phyloP scores from a whole-genome alignment of 2,113 vertebrate genomes.

The Polyodon spathula region DNA sequence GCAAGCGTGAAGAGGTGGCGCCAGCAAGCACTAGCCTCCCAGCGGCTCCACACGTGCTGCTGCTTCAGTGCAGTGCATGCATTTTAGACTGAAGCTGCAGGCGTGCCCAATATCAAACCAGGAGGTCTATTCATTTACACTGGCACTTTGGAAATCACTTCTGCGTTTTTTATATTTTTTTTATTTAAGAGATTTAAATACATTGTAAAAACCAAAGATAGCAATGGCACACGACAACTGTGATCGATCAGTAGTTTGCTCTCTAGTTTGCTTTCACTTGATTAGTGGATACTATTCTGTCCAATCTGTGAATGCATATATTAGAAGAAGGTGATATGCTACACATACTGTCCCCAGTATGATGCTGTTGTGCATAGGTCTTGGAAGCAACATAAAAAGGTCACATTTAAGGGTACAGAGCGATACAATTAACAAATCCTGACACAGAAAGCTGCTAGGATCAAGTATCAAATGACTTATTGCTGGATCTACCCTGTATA shows the following conservation, averaged over 20 bases:
- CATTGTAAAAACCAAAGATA: not conserved
- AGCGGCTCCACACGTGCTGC: no score
- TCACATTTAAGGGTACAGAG: not conserved
- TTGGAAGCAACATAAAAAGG: not conserved
- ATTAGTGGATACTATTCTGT: not conserved
- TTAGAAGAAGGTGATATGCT: not conserved
- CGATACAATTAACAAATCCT: no score
- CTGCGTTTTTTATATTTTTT: no score
- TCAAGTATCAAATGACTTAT: slow-evolving; percentile 7
- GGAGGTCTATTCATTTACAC: not conserved
- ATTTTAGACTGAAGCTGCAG: not conserved
- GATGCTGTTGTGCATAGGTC: not conserved
- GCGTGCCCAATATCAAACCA: not conserved
- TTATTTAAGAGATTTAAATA: not conserved
- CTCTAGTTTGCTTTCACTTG: not conserved
- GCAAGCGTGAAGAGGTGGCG: no score
- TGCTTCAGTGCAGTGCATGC: not conserved
- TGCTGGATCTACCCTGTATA: slow-evolving; percentile 8
- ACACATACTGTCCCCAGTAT: no score
- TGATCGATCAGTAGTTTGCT: no score
- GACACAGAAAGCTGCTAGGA: no score
- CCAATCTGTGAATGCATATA: not conserved
- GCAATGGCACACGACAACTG: not conserved
- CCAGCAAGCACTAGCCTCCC: no score
- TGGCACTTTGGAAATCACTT: not conserved